phyloP scores from a whole-genome alignment of 2,113 vertebrate species.

The Tyrannus savana region DNA sequence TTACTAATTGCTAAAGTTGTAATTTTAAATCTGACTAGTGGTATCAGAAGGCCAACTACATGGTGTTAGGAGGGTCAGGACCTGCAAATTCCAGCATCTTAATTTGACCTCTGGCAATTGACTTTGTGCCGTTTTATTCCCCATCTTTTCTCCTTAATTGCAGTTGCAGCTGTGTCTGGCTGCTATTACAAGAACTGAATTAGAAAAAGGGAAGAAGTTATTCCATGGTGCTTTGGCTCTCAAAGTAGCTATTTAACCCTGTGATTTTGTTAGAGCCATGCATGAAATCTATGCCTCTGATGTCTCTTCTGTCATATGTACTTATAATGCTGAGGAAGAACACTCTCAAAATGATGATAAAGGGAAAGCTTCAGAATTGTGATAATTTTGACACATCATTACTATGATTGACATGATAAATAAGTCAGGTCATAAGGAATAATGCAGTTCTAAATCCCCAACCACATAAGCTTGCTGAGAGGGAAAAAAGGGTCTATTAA shows the following conservation, averaged over 20 bases:
- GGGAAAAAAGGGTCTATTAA: conserved; percentile 46
- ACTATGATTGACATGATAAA: conserved; percentile 72
- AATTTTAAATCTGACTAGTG: conserved; percentile 7
- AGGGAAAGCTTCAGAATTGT: conserved; percentile 24
- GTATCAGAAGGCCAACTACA: not conserved
- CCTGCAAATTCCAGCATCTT: not conserved
- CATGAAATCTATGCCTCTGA: not conserved
- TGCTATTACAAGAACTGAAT: conserved; percentile 7
- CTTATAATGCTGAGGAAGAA: not conserved
- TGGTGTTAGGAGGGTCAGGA: not conserved
- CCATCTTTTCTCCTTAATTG: conserved; percentile 26
- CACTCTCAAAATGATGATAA: not conserved
- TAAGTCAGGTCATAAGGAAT: conserved; percentile 70
- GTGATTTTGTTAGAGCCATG: not conserved
- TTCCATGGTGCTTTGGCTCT: not conserved
- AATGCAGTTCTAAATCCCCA: conserved; percentile 56
- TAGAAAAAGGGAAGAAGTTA: conserved; percentile 24
- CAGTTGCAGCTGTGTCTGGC: not conserved
- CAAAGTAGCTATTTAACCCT: not conserved
- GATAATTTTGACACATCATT: conserved; percentile 65
- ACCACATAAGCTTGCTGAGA: conserved; percentile 39
- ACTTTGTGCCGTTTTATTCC: conserved; percentile 2
- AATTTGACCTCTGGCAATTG: conserved; percentile 40
- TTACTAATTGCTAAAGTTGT: conserved; percentile 6
- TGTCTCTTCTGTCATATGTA: not conserved